These are phyloP conservation scores for Tenodera sinensis DNA, from an alignment of 2,888 invertebrate genomes.

Conservation along the genomic window DNA sequence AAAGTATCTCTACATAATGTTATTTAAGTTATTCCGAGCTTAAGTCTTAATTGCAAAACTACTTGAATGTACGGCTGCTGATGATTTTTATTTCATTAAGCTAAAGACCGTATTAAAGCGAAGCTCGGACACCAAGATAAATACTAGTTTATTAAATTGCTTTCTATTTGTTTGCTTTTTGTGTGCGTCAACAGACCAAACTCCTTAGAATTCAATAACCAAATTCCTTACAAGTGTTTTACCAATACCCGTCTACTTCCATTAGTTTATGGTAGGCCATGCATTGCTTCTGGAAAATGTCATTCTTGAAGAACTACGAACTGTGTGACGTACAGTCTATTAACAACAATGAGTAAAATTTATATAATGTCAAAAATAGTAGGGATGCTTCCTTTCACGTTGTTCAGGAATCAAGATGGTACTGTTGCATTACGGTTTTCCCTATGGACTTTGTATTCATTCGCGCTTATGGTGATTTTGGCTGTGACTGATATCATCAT, in stretches of 20 bases:
- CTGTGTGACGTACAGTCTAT: not conserved
- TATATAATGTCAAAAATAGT: not conserved
- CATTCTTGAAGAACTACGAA: not conserved
- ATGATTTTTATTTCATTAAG: no score
- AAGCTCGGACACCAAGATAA: no score
- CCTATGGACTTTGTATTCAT: not conserved
- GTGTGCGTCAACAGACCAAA: no score
- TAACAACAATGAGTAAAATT: not conserved
- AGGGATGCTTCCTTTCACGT: not conserved
- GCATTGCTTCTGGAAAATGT: not conserved
- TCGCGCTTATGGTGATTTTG: not conserved
- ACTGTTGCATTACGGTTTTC: not conserved
- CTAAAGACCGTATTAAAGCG: no score
- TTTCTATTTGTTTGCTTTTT: no score
- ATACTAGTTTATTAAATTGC: no score
- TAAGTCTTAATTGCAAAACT: no score
- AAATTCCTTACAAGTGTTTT: not conserved
- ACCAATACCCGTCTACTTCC: not conserved
- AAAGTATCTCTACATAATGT: no score
- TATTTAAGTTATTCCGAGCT: no score
- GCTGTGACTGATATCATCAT: not conserved
- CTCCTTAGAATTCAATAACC: no score
- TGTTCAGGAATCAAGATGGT: not conserved
- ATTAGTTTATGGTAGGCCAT: not conserved
- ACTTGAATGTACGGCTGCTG: no score